Conservation (phyloP, 2,113 vertebrate species). For the Zeus faber region DNA sequence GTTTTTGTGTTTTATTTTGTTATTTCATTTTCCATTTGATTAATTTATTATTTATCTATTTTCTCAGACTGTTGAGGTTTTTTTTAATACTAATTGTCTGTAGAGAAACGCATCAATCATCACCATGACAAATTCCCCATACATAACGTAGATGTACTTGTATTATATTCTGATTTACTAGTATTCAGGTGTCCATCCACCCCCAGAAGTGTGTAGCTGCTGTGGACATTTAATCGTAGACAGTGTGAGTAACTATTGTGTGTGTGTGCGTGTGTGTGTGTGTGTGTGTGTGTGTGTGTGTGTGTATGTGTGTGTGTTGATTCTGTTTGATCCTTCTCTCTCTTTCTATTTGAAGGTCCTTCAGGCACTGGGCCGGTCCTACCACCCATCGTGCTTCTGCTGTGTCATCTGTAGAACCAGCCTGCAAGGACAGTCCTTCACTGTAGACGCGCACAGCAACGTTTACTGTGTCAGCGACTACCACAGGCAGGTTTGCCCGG, state of each 20-base stretch:
- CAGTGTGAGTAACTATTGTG: conserved; percentile 75
- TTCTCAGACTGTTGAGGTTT: too few species aligned
- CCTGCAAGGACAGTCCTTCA: conserved; percentile 86
- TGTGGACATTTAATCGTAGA: conserved; percentile 88
- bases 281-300: background rate
- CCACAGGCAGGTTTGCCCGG: conserved; percentile 84
- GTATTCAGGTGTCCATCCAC: conserved; percentile 89
- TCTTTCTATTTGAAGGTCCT: conserved; percentile 82
- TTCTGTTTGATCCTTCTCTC: too few species aligned
- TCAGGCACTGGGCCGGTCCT: conserved; percentile 88
- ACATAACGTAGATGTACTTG: background rate
- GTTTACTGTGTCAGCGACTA: conserved; percentile 93
- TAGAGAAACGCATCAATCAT: too few species aligned
- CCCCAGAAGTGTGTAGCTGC: conserved; percentile 83
- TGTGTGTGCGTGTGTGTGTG: conserved; percentile 1
- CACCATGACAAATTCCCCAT: too few species aligned
- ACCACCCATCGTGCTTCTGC: conserved; percentile 89
- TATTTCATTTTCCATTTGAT: too few species aligned
- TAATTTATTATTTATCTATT: too few species aligned
- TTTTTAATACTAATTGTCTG: too few species aligned
- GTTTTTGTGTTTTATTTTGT: too few species aligned
- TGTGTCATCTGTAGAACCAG: conserved; percentile 85
- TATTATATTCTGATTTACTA: conserved; percentile 42
- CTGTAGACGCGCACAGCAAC: conserved; percentile 82
- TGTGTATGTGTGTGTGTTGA: background rate